These are phyloP conservation scores for Coelinius sp. DNA, from an alignment of 2,888 invertebrate species.

Conservation along the genomic window DNA sequence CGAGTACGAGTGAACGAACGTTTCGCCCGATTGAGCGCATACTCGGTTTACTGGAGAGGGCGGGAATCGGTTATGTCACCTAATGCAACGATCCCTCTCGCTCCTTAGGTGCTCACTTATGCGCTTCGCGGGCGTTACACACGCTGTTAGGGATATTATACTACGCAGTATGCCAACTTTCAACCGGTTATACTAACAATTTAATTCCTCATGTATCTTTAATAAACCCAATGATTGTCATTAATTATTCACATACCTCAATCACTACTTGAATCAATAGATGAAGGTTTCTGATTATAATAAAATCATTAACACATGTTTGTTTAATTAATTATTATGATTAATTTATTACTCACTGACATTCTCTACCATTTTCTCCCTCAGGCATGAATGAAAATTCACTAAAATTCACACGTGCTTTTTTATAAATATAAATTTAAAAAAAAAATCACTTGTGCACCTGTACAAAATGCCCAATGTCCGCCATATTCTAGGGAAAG, in stretches of 20 bases:
- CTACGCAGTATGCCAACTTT: constrained; percentile 24
- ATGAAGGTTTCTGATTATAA: constrained; percentile 3
- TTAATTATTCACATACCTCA: constrained; percentile 1
- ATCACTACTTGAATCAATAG: not conserved
- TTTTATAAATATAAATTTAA: not conserved
- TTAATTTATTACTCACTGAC: not conserved
- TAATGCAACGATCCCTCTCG: constrained; percentile 22
- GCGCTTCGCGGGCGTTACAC: constrained; percentile 23
- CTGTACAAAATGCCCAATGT: constrained; percentile 54
- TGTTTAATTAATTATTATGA: not conserved
- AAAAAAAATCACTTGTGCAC: constrained; percentile 35
- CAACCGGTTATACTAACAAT: constrained; percentile 14
- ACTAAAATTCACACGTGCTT: not conserved
- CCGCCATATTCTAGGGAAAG: constrained; percentile 51
- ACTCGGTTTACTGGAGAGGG: constrained; percentile 7
- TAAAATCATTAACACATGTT: not conserved
- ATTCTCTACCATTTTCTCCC: not conserved
- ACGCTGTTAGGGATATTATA: constrained; percentile 3
- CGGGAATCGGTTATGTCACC: constrained; percentile 24
- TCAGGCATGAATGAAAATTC: not conserved
- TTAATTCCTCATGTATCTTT: not conserved
- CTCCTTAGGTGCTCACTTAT: constrained; percentile 20
- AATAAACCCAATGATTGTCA: constrained; percentile 7
- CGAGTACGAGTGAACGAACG: constrained; percentile 12
- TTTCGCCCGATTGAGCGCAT: constrained; percentile 20